Evolutionary conservation across 2,888 invertebrate genomes (phyloP).

Genomic region (Corythucha ciliata): DNA sequence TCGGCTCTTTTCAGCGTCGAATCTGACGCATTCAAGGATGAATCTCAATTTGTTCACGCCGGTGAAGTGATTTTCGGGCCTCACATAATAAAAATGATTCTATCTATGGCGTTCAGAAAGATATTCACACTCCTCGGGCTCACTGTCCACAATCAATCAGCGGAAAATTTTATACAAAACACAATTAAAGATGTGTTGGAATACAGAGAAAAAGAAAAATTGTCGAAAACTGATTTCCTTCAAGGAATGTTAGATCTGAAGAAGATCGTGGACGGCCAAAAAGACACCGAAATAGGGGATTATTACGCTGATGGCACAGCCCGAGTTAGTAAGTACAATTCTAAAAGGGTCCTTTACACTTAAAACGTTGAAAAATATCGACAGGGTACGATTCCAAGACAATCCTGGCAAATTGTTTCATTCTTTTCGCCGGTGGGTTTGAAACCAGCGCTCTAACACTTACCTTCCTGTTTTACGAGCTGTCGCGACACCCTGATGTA

Average conservation of each 20-base stretch:
- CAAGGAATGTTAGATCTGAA: constrained; percentile 12
- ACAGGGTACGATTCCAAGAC: constrained; percentile 5
- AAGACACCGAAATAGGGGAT: neutral
- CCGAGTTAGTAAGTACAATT: constrained; percentile 9
- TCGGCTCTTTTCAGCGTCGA: constrained; percentile 13
- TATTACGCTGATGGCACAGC: constrained; percentile 13
- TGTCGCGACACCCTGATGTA: constrained; percentile 1
- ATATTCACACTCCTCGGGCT: too few relatives aligned
- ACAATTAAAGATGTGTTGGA: constrained; percentile 9
- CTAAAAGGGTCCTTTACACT: neutral
- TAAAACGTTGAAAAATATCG: neutral
- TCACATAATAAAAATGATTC: constrained; percentile 2
- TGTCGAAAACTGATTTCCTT: constrained; percentile 6
- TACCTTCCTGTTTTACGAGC: constrained; percentile 9
- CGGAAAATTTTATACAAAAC: too few relatives aligned
- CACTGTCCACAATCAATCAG: too few relatives aligned
- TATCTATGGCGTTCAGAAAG: too few relatives aligned
- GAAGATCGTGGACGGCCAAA: neutral
- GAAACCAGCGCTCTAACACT: constrained; percentile 3
- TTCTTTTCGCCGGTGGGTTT: constrained; percentile 7
- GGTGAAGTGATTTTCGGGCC: constrained; percentile 4
- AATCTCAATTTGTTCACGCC: too few relatives aligned
- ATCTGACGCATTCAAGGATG: constrained; percentile 12
- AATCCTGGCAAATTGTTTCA: constrained; percentile 5
- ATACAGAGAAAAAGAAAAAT: constrained; percentile 6